A percentile compares a stretch with the other conserved stretches of the same genome.
These are phyloP conservation scores for Criorhina ranunculi DNA, from an alignment of 2,888 invertebrate species.

Conservation along the genomic window DNA sequence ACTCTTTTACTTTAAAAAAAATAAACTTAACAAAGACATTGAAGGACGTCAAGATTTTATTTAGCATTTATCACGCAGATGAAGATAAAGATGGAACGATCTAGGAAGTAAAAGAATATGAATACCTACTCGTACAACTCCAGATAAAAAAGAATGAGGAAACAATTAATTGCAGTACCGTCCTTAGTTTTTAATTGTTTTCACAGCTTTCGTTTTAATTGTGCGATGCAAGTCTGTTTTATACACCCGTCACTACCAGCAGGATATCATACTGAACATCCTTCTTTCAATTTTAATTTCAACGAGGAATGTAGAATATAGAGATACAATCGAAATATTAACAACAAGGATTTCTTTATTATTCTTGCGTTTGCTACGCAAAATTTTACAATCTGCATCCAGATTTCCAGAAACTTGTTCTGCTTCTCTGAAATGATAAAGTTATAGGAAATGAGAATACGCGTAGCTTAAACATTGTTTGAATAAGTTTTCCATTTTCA, in stretches of 20 bases:
- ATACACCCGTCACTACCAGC: constrained; percentile 27
- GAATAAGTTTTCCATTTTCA: constrained; percentile 13
- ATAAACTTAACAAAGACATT: no score
- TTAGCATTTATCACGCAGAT: no score
- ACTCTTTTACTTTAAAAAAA: no score
- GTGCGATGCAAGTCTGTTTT: neutral
- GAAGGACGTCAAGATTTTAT: no score
- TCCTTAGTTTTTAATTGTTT: constrained; percentile 9
- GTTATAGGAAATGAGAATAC: neutral
- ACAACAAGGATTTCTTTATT: constrained; percentile 17
- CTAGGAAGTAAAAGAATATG: no score
- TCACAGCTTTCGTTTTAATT: neutral
- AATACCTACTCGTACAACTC: no score
- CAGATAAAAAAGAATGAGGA: no score
- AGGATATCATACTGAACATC: constrained; percentile 35
- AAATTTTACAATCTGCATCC: neutral
- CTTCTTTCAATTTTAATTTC: constrained; percentile 10
- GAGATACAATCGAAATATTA: neutral
- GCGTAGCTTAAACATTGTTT: neutral
- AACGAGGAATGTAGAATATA: constrained; percentile 13
- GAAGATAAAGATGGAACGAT: no score
- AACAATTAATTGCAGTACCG: neutral
- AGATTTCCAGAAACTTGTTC: no score
- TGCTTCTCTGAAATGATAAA: no score
- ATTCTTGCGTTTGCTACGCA: constrained; percentile 27